phyloP scores from a whole-genome alignment of 2,113 vertebrate species.

The Tringa solitaria region DNA sequence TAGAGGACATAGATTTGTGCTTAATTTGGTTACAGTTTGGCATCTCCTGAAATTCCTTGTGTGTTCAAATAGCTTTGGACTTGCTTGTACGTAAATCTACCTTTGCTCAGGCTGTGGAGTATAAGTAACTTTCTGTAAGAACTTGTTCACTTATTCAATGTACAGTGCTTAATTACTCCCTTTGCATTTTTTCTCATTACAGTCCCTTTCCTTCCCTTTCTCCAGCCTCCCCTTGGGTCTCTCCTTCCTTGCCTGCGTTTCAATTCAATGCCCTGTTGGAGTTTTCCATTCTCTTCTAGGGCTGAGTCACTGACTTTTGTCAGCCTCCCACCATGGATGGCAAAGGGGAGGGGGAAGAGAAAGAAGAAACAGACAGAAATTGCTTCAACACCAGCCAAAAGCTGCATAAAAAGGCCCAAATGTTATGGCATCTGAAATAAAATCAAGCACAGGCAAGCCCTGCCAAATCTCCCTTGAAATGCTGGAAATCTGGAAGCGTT shows the following conservation, averaged over 20 bases:
- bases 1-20: neutral
- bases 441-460: neutral
- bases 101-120: neutral
- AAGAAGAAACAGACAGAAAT: slow-evolving; percentile 54
- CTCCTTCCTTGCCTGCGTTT: slow-evolving; percentile 18
- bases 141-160: neutral
- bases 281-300: slow-evolving; percentile 52
- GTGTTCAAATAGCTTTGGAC: neutral
- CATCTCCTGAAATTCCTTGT: neutral
- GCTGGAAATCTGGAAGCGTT: slow-evolving; percentile 61
- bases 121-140: neutral
- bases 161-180: neutral
- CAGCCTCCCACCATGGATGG: slow-evolving; percentile 50
- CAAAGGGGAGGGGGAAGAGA: slow-evolving; percentile 39
- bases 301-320: slow-evolving; percentile 63
- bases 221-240: slow-evolving; percentile 63
- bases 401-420: slow-evolving; percentile 45
- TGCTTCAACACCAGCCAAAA: slow-evolving; percentile 51
- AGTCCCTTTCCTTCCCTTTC: neutral
- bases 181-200: neutral
- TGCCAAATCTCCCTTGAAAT: slow-evolving; percentile 63
- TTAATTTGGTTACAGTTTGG: neutral
- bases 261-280: slow-evolving; percentile 57
- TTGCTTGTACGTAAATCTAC: neutral
- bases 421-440: slow-evolving; percentile 58